Percentiles rank a stretch among this genome's conserved stretches.
Conservation (phyloP, 2,888 invertebrate genomes). For the Melanostoma mellinum region DNA sequence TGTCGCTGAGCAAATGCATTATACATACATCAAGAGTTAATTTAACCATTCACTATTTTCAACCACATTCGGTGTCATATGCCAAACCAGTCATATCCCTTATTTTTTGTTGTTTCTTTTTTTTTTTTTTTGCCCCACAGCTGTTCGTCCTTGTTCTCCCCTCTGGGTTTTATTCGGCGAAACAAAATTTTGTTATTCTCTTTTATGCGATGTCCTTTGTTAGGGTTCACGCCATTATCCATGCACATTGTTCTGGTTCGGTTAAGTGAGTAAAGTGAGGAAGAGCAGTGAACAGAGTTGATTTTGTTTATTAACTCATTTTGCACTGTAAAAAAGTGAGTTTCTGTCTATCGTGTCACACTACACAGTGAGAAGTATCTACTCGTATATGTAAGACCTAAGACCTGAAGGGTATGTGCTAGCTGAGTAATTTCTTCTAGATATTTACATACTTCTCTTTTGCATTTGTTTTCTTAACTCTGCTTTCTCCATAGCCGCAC, state of each 20-base stretch:
- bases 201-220: slow-evolving; percentile 55
- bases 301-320: slow-evolving; percentile 64
- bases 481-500: slow-evolving; percentile 11
- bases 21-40: slow-evolving; percentile 10
- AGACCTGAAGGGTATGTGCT: slow-evolving; percentile 16
- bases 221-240: slow-evolving; percentile 50
- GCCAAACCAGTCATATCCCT: slow-evolving; percentile 41
- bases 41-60: slow-evolving; percentile 37
- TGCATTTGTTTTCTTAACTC: slow-evolving; percentile 42
- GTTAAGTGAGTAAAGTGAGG: slow-evolving; percentile 29
- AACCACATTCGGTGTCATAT: slow-evolving; percentile 52
- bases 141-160: slow-evolving; percentile 47
- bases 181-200: slow-evolving; percentile 45
- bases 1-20: slow-evolving; percentile 51
- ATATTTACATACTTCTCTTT: slow-evolving; percentile 50
- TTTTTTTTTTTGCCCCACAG: background rate
- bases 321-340: slow-evolving; percentile 15
- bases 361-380: slow-evolving; percentile 3
- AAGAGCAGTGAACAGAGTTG: slow-evolving; percentile 47
- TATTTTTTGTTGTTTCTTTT: slow-evolving; percentile 17
- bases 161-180: background rate
- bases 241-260: slow-evolving; percentile 53
- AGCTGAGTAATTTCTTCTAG: slow-evolving; percentile 47
- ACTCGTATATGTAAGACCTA: slow-evolving; percentile 28
- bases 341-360: background rate